phyloP scores from a whole-genome alignment of 2,113 vertebrate genomes.

The Mastomys coucha region DNA sequence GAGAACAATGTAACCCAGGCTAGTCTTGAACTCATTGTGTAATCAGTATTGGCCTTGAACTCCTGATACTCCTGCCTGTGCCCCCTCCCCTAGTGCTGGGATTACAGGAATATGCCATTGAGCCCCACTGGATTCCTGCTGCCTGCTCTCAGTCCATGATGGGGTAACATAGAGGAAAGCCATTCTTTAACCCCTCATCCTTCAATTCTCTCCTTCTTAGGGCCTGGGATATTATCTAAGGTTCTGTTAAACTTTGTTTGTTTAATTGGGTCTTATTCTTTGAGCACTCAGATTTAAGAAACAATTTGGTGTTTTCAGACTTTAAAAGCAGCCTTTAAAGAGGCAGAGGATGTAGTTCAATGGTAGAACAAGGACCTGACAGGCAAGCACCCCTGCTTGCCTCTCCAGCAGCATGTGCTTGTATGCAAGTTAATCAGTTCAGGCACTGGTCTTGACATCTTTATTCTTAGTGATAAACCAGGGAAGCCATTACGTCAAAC shows the following conservation, averaged over 20 bases:
- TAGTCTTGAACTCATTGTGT: neutral
- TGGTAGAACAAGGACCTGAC: neutral
- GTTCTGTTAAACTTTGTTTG: neutral
- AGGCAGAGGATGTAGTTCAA: neutral
- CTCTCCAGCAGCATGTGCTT: neutral
- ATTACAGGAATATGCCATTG: neutral
- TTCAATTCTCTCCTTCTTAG: neutral
- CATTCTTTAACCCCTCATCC: neutral
- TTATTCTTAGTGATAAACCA: neutral
- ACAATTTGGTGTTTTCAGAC: neutral
- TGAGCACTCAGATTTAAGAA: neutral
- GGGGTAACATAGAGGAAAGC: neutral
- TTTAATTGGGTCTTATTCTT: constrained; percentile 17
- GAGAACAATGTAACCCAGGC: neutral
- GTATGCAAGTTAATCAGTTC: neutral
- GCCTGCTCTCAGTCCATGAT: neutral
- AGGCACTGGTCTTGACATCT: neutral
- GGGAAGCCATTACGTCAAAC: constrained; percentile 1
- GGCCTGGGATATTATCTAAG: neutral
- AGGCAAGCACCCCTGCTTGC: neutral
- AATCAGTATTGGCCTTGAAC: neutral
- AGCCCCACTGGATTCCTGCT: neutral
- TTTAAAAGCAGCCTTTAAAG: neutral
- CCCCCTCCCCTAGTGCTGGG: no score
- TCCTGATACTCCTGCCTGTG: neutral